Evolutionary conservation across 2,113 vertebrate genomes (phyloP), one percentile per base, ranked within the genome.

Genomic region (Benitochromis conjunctus): DNA sequence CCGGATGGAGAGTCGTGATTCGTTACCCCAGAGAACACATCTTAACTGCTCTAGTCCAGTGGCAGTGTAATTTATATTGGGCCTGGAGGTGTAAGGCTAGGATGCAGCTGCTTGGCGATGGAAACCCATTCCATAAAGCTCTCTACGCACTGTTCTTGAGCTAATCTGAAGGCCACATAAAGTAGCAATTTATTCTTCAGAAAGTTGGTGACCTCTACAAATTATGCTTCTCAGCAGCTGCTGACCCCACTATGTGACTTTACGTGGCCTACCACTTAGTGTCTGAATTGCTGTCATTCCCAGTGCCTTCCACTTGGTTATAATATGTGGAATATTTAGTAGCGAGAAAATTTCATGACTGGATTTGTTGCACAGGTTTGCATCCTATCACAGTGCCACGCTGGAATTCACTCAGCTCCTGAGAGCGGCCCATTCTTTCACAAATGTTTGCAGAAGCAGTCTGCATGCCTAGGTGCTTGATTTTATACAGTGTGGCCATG

Each of bases 271-370:
- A 36, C 18, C n/a, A 36, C 31, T 36, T 36, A 62, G 58, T 62
- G 18, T 31, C 31, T 11, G 58, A 62, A 36, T 12, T 36, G 31
- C 58, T 62, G 2, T 12, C 9, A 62, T 62, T 36, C 60, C 9
- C 18, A 64, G 12, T 34, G 31, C 31, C 31, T 34, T 34, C 31
- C 31, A 34, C 31, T 34, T 34, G 4, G 31, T 34, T 34, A 34
- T 34, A 34, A 34, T 36, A 31, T n/a, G 10, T n/a, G 60, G 31
- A 64, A 64, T 12, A 64, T 36, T 34, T 34, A 64, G 60, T 7
- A 64, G 60, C 11, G 48, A 18, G 48, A 19, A 51, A 19, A 51
- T 51, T 34, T 62, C 0, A 62, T 2, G 11, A 0, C 5, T 62
- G 58, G 1, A 62, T 11, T 64, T 64, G 31, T 36, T 64, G 60